Conservation (phyloP, 1,140 invertebrate species). For the Steinernema feltiae region DNA sequence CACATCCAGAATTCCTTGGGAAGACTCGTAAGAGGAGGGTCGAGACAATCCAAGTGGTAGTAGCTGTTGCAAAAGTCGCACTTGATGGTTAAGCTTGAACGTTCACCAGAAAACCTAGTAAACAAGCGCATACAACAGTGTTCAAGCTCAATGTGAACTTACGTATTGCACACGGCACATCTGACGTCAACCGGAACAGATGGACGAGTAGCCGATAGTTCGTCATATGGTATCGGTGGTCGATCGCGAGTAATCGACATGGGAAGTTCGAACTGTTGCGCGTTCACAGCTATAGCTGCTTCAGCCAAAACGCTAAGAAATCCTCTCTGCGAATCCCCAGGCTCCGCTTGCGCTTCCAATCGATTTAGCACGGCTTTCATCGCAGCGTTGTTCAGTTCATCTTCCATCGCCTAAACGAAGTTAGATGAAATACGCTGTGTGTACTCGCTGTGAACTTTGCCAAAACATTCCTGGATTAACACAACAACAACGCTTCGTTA, state of each 20-base stretch:
- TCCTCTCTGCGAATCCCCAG: constrained; percentile 3
- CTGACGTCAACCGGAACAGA: constrained; percentile 24
- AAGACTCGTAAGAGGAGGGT: constrained; percentile 78
- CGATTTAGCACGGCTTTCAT: constrained; percentile 7
- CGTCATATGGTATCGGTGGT: constrained; percentile 20
- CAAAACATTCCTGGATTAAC: too few relatives aligned
- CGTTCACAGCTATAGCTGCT: constrained; percentile 22
- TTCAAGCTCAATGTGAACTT: constrained; percentile 19
- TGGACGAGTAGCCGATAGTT: constrained; percentile 22
- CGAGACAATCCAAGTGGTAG: constrained; percentile 85
- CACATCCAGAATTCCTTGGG: constrained; percentile 90
- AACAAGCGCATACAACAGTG: too few relatives aligned
- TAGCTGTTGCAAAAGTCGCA: constrained; percentile 86
- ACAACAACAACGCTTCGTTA: too few relatives aligned
- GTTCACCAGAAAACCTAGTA: too few relatives aligned
- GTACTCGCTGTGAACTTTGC: too few relatives aligned
- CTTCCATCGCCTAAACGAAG: constrained; percentile 25
- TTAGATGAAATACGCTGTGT: too few relatives aligned
- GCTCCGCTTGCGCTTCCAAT: constrained; percentile 12
- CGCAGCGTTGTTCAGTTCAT: constrained; percentile 21
- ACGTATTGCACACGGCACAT: constrained; percentile 29
- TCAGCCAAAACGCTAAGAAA: constrained; percentile 19
- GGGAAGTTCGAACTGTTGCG: constrained; percentile 19
- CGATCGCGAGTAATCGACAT: constrained; percentile 6
- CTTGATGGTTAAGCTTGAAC: constrained; percentile 73